A percentile compares a stretch with the other conserved stretches of the same genome.
Evolutionary conservation across 2,888 invertebrate genomes (phyloP).

Genomic region (Bursaphelenchus okinawaensis): DNA sequence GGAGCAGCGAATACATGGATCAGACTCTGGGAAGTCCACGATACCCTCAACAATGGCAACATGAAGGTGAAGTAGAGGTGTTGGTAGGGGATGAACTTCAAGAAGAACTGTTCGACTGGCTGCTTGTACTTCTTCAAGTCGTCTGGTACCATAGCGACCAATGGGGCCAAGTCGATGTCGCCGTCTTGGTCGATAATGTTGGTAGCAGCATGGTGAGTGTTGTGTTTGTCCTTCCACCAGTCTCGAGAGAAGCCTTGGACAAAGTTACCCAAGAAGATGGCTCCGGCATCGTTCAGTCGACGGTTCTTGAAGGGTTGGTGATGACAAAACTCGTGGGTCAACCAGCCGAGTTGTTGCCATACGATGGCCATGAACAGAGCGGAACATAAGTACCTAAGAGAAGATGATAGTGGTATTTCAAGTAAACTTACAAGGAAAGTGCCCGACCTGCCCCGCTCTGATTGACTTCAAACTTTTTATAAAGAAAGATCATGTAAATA

Average conservation of each 20-base stretch:
- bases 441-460: too few species aligned
- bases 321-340: constrained; percentile 45
- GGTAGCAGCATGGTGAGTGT: constrained; percentile 55
- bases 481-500: too few species aligned
- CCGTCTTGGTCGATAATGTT: constrained; percentile 46
- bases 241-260: constrained; percentile 50
- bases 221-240: constrained; percentile 58
- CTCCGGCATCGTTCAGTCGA: constrained; percentile 36
- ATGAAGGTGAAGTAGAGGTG: constrained; percentile 51
- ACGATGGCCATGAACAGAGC: constrained; percentile 44
- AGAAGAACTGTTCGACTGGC: constrained; percentile 41
- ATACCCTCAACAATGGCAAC: constrained; percentile 49
- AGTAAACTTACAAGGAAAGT: too few species aligned
- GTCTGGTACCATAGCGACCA: constrained; percentile 51
- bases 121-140: constrained; percentile 50
- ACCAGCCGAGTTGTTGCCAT: constrained; percentile 56
- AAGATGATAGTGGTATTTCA: too few species aligned
- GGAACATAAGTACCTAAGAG: constrained; percentile 36
- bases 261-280: constrained; percentile 50
- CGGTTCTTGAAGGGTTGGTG: constrained; percentile 49
- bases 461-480: too few species aligned
- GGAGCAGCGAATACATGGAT: constrained; percentile 42
- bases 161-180: constrained; percentile 54
- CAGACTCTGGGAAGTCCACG: constrained; percentile 51
- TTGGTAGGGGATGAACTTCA: constrained; percentile 51